A percentile compares a stretch with the other conserved stretches of the same genome.
These are phyloP conservation scores for Tauraco erythrolophus DNA, from an alignment of 2,113 vertebrate genomes.

Conservation along the genomic window DNA sequence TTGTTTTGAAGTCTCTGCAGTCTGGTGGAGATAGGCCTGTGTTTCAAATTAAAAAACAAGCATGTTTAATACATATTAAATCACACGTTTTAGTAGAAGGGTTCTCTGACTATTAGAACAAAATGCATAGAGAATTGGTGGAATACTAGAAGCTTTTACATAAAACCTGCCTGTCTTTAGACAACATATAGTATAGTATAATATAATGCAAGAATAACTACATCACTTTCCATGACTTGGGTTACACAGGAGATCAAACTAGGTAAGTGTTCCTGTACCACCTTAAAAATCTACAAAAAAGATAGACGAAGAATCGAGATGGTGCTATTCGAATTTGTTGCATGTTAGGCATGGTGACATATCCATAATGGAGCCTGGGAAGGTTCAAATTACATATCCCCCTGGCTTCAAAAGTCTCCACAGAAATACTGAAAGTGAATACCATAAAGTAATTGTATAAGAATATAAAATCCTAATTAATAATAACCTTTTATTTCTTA, in stretches of 20 bases:
- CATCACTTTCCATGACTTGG: not conserved
- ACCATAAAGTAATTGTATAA: not conserved
- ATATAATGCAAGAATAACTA: not conserved
- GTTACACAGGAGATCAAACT: not conserved
- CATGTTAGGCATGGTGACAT: not conserved
- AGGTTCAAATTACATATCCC: not conserved
- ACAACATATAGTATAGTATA: not conserved
- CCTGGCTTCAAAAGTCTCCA: not conserved
- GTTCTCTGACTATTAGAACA: not conserved
- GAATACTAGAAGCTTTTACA: not conserved
- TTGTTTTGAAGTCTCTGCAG: not conserved
- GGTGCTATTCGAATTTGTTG: not conserved
- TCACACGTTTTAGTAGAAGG: not conserved
- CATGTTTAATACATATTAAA: not conserved
- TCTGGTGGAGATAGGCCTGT: not conserved
- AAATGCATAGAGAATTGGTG: not conserved
- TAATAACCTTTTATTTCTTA: not conserved
- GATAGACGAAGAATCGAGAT: not conserved
- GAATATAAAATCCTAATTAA: not conserved
- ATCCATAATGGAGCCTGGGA: not conserved
- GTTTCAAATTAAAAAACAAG: not conserved
- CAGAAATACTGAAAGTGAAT: not conserved
- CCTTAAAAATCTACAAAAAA: not conserved
- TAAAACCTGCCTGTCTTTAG: not conserved
- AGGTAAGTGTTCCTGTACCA: not conserved